phyloP scores from a whole-genome alignment of 2,797 vertebrate genomes.

The Myotis planiceps region DNA sequence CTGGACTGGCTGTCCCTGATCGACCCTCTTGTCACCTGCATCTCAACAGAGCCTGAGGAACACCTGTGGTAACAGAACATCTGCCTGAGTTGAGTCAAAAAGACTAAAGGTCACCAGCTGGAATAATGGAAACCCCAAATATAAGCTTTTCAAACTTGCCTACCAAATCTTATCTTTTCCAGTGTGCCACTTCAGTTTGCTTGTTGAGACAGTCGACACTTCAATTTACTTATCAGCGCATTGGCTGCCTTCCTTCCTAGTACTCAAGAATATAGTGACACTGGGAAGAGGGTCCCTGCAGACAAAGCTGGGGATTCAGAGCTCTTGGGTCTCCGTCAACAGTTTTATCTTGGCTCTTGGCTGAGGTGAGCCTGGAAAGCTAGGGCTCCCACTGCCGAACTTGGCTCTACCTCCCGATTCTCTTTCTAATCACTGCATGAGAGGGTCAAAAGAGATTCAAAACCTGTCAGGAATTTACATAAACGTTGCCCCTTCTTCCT shows the following conservation, averaged over 20 bases:
- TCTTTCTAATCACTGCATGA: background rate
- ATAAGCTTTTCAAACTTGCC: background rate
- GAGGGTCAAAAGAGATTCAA: background rate
- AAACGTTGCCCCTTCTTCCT: background rate
- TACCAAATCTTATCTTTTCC: background rate
- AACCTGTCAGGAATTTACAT: background rate
- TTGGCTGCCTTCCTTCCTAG: background rate
- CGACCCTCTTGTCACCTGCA: background rate
- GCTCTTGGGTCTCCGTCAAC: background rate
- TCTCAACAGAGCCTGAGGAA: background rate
- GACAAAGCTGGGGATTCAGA: background rate
- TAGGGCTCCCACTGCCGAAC: background rate
- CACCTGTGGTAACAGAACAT: background rate
- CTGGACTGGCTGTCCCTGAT: background rate
- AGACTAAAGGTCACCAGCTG: background rate
- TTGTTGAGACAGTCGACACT: background rate
- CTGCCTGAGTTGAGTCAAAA: background rate
- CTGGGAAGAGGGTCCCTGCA: background rate
- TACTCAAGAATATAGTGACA: background rate
- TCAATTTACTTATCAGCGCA: background rate
- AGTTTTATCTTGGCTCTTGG: background rate
- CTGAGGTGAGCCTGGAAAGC: background rate
- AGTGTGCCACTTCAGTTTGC: background rate
- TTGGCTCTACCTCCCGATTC: background rate
- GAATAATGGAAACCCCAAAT: background rate